phyloP scores from a whole-genome alignment of 1,140 invertebrate genomes.

The Nasonia longicornis region DNA sequence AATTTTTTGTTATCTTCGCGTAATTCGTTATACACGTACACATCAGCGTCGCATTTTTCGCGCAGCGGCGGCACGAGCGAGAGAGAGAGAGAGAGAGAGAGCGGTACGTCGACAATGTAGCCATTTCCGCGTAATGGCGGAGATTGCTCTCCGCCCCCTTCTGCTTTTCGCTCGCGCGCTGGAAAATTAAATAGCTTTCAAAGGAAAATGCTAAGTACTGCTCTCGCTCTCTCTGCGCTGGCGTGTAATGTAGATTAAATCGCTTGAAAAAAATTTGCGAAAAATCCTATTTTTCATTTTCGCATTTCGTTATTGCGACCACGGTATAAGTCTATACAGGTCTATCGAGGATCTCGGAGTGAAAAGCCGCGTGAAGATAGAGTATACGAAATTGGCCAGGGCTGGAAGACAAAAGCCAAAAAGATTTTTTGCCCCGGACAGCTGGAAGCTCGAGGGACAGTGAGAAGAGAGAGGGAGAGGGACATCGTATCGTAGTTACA shows the following conservation, averaged over 20 bases:
- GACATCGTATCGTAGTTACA: conserved; percentile 53
- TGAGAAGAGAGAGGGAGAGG: conserved; percentile 46
- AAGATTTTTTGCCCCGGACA: conserved; percentile 58
- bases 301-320: background rate
- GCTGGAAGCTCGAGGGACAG: conserved; percentile 49
- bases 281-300: background rate
- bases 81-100: too few relatives aligned
- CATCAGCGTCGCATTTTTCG: background rate
- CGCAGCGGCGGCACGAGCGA: background rate
- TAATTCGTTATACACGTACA: background rate
- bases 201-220: conserved; percentile 12
- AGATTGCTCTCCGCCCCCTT: conserved; percentile 35
- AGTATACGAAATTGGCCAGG: background rate
- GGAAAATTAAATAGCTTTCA: conserved; percentile 32
- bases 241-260: background rate
- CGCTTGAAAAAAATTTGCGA: background rate
- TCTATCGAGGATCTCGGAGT: background rate
- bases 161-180: conserved; percentile 21
- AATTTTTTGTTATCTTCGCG: background rate
- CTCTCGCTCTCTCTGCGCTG: background rate
- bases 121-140: conserved; percentile 42
- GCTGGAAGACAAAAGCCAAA: conserved; percentile 51
- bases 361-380: background rate
- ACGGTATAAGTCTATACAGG: conserved; percentile 25
- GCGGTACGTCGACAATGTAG: conserved; percentile 23